Conservation (phyloP, 2,888 invertebrate species). For the Tiliacea citrago region DNA sequence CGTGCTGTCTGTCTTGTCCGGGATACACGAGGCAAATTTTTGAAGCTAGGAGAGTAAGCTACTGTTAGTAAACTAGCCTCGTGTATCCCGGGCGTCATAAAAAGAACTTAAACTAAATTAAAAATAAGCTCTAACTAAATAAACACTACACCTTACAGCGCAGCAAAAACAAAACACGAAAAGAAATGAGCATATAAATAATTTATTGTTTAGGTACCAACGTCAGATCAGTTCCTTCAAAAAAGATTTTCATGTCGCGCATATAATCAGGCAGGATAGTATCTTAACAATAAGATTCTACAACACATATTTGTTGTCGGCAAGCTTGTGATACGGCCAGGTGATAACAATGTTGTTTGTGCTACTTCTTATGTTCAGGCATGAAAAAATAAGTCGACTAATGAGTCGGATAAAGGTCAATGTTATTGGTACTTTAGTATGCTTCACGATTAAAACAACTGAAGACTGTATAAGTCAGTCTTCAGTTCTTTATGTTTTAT, state of each 20-base stretch:
- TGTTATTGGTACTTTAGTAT: slow-evolving; percentile 26
- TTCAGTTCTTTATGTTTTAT: background rate
- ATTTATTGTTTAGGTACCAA: slow-evolving; percentile 16
- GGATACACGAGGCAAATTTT: too few relatives aligned
- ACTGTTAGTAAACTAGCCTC: too few relatives aligned
- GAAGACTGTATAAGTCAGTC: too few relatives aligned
- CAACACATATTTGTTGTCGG: slow-evolving; percentile 46
- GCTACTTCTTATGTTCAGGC: slow-evolving; percentile 42
- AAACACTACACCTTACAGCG: background rate
- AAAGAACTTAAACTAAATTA: background rate
- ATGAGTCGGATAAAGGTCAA: slow-evolving; percentile 59
- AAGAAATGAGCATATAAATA: slow-evolving; percentile 9
- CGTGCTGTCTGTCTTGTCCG: background rate
- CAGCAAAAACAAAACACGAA: background rate
- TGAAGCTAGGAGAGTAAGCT: too few relatives aligned
- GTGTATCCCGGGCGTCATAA: background rate
- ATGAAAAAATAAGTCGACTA: slow-evolving; percentile 36
- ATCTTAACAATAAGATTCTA: slow-evolving; percentile 47
- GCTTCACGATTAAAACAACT: slow-evolving; percentile 24
- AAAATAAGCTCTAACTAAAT: background rate
- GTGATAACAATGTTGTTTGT: slow-evolving; percentile 63
- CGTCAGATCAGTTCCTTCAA: slow-evolving; percentile 24
- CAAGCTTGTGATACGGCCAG: slow-evolving; percentile 53
- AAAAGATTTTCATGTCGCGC: slow-evolving; percentile 26
- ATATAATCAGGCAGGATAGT: slow-evolving; percentile 31